Conservation (phyloP, 2,113 vertebrate genomes). For the Amphiprion ocellaris region DNA sequence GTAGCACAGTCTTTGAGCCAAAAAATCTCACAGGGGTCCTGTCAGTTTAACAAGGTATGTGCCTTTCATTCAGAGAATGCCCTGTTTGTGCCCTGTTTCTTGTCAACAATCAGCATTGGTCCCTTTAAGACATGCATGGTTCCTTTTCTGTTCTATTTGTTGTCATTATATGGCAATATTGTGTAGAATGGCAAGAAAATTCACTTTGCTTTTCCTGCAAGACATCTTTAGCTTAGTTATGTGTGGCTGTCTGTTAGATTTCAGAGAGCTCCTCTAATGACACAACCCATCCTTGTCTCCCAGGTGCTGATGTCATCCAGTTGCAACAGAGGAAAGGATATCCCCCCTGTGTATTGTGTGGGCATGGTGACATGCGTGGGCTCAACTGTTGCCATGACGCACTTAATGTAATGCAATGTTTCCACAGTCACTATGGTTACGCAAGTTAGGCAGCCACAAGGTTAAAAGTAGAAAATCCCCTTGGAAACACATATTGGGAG, state of each 20-base stretch:
- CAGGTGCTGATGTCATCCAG: constrained; percentile 6
- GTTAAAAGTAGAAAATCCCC: constrained; percentile 53
- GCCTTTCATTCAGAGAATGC: too few relatives aligned
- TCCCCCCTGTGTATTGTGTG: neutral
- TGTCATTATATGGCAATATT: too few relatives aligned
- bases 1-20: too few relatives aligned
- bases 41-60: too few relatives aligned
- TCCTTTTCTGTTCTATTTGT: too few relatives aligned
- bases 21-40: too few relatives aligned
- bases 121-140: too few relatives aligned
- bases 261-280: neutral
- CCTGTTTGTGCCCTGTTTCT: too few relatives aligned
- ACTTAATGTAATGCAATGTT: constrained; percentile 12
- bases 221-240: neutral
- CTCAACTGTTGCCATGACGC: constrained; percentile 52
- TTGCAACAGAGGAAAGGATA: neutral
- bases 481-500: constrained; percentile 35
- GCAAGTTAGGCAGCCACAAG: constrained; percentile 21
- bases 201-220: neutral
- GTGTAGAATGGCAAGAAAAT: too few relatives aligned
- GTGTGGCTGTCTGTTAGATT: neutral
- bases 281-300: too few relatives aligned
- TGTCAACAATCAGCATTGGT: too few relatives aligned
- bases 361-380: constrained; percentile 31
- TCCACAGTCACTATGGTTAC: constrained; percentile 41